These are phyloP conservation scores for Muraenolepis orangiensis DNA, from an alignment of 2,797 vertebrate species.

Conservation along the genomic window DNA sequence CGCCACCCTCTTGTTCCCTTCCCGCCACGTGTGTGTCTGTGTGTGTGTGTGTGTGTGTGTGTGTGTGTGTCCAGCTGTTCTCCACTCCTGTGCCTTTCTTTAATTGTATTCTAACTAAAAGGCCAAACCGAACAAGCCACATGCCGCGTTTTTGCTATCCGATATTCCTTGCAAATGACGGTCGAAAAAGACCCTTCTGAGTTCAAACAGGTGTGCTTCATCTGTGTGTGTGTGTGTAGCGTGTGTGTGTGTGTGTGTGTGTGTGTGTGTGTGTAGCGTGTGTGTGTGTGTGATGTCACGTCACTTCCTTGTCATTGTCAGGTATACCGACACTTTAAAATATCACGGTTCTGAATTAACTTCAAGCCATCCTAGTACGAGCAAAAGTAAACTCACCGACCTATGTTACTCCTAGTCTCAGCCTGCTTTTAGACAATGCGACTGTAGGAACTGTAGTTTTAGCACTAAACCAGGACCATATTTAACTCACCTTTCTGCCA, in stretches of 20 bases:
- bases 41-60: background rate
- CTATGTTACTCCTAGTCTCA: background rate
- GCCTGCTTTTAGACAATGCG: constrained; percentile 27
- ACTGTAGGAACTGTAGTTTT: constrained; percentile 35
- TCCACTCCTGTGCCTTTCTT: constrained; percentile 75
- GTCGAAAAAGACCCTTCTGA: constrained; percentile 30
- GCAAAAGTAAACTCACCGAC: constrained; percentile 7
- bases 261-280: constrained; percentile 25
- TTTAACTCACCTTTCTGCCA: constrained; percentile 38
- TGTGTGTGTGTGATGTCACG: background rate
- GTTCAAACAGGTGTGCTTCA: constrained; percentile 33
- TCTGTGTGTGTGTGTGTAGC: constrained; percentile 29
- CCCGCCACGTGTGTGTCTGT: constrained; percentile 37
- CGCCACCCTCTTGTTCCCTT: constrained; percentile 50
- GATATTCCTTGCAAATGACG: background rate
- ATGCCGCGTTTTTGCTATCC: constrained; percentile 13
- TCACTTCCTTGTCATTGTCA: constrained; percentile 30
- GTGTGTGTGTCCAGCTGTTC: constrained; percentile 17
- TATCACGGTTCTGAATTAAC: constrained; percentile 19
- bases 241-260: constrained; percentile 4
- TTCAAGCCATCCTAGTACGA: constrained; percentile 12
- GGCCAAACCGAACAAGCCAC: constrained; percentile 30
- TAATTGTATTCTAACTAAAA: constrained; percentile 45
- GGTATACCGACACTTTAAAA: constrained; percentile 21
- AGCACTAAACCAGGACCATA: constrained; percentile 40